Evolutionary conservation across 1,140 invertebrate species (phyloP).

Genomic region (Pseudomyrmex gracilis): DNA sequence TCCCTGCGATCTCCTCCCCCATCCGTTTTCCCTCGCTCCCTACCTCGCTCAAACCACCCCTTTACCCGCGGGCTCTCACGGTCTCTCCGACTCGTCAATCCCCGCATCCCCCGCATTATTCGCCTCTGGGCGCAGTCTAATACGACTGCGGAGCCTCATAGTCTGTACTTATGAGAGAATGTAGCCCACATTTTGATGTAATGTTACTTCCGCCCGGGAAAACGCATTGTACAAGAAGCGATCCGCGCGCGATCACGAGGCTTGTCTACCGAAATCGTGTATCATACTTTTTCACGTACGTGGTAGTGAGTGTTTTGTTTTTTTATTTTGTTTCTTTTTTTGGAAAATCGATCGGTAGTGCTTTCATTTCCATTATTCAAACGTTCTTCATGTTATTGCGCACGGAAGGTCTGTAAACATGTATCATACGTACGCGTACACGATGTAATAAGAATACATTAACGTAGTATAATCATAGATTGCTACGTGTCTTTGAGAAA

Average conservation of each 20-base stretch:
- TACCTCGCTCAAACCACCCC: conserved; percentile 11
- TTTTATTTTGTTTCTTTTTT: too few species aligned
- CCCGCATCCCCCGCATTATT: conserved; percentile 31
- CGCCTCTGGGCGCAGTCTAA: conserved; percentile 67
- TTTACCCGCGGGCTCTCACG: not conserved
- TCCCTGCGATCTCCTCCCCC: conserved; percentile 66
- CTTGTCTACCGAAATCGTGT: not conserved
- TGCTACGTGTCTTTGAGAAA: conserved; percentile 36
- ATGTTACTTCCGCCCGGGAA: conserved; percentile 66
- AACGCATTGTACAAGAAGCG: conserved; percentile 59
- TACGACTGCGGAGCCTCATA: conserved; percentile 62
- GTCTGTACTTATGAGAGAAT: conserved; percentile 72
- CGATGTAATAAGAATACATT: conserved; percentile 19
- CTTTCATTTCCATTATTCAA: not conserved
- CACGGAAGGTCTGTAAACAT: too few species aligned
- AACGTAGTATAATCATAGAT: not conserved
- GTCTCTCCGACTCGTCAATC: conserved; percentile 12
- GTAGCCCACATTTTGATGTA: conserved; percentile 71
- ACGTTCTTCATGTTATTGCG: not conserved
- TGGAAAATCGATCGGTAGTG: too few species aligned
- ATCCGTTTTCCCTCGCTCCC: conserved; percentile 49
- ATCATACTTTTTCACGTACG: not conserved
- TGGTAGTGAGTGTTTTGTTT: too few species aligned
- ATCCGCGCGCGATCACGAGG: conserved; percentile 16
- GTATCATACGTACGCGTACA: too few species aligned